Evolutionary conservation across 2,888 invertebrate species (phyloP), one percentile per base, ranked within the genome.

Genomic region (Drosophila neonasuta): DNA sequence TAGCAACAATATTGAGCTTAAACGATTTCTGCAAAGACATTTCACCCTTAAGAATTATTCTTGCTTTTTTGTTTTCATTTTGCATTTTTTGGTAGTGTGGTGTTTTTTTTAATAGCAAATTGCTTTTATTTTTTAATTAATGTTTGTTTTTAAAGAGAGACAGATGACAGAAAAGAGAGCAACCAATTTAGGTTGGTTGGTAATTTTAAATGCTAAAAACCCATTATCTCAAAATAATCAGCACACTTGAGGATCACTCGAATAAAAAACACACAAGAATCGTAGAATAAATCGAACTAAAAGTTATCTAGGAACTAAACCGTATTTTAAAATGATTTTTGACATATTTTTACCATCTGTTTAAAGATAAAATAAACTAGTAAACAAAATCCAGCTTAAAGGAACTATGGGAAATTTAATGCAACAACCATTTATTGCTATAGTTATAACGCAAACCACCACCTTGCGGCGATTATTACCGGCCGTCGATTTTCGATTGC

Each of bases 11-110:
- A 90, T 88, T 90, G 90, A 89, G 88, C 88, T 89, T 89, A 89
- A 89, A 88, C 89, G 90, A 88, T 89, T 94, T 95, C 95, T 95
- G 95, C 94, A 95, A 94, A 95, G 95, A 94, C 95, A 89, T 90
- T 90, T 90, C 92, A 94, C 93, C 94, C 94, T 93, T 90, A 86
- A 90, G 88, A 89, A 90, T 90, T 90, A 88, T 89, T 89, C 87
- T 88, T 83, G 81, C 85, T 80, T 83, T 88, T 88, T 83, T 77
- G 48, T 57, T 78, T 81, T 66, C 36, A 39, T 46, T 62, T 57
- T 64, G 44, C 55, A 39, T 67, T 72, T 68, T 68, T 67, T 69
- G 69, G 77, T 86, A 80, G 79, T 86, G 77, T 80, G 69, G 54
- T 64, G 59, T 61, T 62, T 68, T 24, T 24, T 64, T 57, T 56